phyloP scores from a whole-genome alignment of 23 tunicate genomes.

The Trididemnum clinides region DNA sequence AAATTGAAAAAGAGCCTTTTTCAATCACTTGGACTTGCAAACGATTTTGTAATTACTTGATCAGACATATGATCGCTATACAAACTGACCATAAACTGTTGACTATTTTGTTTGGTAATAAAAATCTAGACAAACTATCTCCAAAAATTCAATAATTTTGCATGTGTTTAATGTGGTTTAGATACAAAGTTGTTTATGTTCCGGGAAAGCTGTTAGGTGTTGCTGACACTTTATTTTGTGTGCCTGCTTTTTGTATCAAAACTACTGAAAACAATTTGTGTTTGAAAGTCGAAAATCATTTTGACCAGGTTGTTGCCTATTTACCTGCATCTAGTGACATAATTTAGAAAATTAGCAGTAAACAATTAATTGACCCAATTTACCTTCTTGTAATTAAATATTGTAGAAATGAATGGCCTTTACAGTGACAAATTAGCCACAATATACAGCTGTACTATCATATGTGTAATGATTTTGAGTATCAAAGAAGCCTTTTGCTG shows the following conservation, averaged over 20 bases:
- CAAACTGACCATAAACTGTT: slow-evolving; percentile 46
- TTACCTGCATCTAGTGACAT: slow-evolving; percentile 11
- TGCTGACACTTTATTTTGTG: slow-evolving; percentile 10
- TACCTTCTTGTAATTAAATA: not conserved
- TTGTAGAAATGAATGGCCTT: slow-evolving; percentile 26
- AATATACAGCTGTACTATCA: slow-evolving; percentile 1
- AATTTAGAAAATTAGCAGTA: not conserved
- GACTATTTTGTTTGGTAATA: slow-evolving; percentile 4
- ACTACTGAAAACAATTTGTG: not conserved
- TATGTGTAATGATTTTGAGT: not conserved
- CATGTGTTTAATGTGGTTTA: slow-evolving; percentile 46
- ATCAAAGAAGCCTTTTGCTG: not conserved
- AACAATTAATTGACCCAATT: not conserved
- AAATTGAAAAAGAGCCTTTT: slow-evolving; percentile 31
- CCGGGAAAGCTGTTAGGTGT: slow-evolving; percentile 28
- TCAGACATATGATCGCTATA: not conserved
- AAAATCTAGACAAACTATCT: slow-evolving; percentile 24
- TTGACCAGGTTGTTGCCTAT: not conserved
- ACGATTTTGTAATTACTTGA: slow-evolving; percentile 12
- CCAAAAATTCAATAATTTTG: slow-evolving; percentile 24
- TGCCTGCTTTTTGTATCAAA: not conserved
- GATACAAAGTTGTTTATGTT: too few relatives aligned
- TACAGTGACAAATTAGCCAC: not conserved
- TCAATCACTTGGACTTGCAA: slow-evolving; percentile 27
- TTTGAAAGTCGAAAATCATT: not conserved